Evolutionary conservation across 2,888 invertebrate genomes (phyloP).

Genomic region (Onthophagus sagittarius): DNA sequence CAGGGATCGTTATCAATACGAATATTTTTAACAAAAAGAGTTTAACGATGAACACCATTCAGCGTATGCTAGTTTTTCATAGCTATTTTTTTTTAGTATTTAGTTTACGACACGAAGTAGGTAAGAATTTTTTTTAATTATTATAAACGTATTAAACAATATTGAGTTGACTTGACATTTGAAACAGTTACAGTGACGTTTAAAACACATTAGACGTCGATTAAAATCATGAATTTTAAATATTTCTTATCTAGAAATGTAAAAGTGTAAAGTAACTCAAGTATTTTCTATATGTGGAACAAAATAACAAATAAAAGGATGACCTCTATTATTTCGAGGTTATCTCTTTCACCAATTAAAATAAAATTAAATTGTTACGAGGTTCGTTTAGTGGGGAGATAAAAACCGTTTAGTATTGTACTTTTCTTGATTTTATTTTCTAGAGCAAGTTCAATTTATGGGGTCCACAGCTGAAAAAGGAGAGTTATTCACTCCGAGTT

Average conservation of each 20-base stretch:
- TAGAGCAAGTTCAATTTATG: constrained; percentile 25
- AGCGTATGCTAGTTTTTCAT: background rate
- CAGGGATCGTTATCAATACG: background rate
- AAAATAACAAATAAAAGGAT: background rate
- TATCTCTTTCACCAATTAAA: background rate
- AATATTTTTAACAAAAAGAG: background rate
- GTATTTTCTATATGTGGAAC: background rate
- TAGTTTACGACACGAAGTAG: background rate
- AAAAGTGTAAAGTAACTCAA: background rate
- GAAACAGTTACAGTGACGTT: background rate
- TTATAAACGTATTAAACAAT: background rate
- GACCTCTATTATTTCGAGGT: background rate
- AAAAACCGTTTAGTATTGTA: background rate
- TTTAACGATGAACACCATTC: background rate
- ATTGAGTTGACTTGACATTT: background rate
- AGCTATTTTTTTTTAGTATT: background rate
- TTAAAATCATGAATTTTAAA: background rate
- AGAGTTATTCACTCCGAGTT: constrained; percentile 56
- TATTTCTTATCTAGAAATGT: background rate
- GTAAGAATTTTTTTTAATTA: background rate
- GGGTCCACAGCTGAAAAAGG: constrained; percentile 50
- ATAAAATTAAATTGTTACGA: background rate
- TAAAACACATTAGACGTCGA: background rate
- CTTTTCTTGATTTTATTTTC: background rate
- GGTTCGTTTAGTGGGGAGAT: background rate